These are phyloP conservation scores for Macrophya annulata DNA, from an alignment of 2,888 invertebrate species.

Conservation along the genomic window DNA sequence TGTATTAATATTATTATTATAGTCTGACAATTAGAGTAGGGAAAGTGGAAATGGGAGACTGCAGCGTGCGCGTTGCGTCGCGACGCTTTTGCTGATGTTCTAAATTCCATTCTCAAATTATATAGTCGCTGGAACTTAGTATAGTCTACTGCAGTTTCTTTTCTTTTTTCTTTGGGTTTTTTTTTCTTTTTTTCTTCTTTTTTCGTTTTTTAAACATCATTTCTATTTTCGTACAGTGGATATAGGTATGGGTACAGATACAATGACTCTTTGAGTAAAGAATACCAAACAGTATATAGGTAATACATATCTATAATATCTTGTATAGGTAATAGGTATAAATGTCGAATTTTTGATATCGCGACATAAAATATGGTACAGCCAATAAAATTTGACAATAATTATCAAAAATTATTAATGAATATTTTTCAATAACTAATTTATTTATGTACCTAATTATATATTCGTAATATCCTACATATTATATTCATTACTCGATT, in stretches of 20 bases:
- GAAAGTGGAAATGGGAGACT: neutral
- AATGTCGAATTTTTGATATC: no score
- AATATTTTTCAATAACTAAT: neutral
- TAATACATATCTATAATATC: neutral
- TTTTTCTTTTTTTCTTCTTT: neutral
- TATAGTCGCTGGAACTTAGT: neutral
- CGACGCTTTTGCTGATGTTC: slow-evolving; percentile 20
- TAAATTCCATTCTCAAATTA: slow-evolving; percentile 32
- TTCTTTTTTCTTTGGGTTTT: neutral
- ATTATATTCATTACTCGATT: neutral
- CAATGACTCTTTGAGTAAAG: neutral
- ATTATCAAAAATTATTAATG: neutral
- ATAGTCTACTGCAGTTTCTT: slow-evolving; percentile 7
- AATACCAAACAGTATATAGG: neutral
- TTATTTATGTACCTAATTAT: neutral
- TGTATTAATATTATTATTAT: neutral
- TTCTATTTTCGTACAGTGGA: neutral
- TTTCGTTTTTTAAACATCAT: neutral
- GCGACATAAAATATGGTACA: no score
- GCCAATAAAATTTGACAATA: neutral
- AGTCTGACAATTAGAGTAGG: slow-evolving; percentile 7
- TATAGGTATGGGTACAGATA: neutral
- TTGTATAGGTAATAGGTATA: no score
- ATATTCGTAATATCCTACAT: neutral
- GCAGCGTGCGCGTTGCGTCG: neutral